These are phyloP conservation scores for Chrysomela aeneicollis DNA, from an alignment of 2,888 invertebrate genomes.

Conservation along the genomic window DNA sequence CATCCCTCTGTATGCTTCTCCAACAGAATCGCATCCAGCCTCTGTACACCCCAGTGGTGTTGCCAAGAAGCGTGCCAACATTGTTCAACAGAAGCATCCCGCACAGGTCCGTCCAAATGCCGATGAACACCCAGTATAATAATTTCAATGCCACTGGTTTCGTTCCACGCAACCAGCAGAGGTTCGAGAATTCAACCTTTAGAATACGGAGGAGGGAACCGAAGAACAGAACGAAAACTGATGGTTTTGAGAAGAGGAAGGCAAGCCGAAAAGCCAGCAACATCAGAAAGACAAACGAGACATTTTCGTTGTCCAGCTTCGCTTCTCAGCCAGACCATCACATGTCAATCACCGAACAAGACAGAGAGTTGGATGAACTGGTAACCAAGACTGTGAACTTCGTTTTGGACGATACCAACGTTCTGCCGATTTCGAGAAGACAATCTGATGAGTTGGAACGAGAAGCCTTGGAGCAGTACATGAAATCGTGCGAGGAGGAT, in stretches of 20 bases:
- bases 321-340: conserved; percentile 22
- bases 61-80: conserved; percentile 31
- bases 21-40: conserved; percentile 38
- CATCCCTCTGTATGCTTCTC: conserved; percentile 37
- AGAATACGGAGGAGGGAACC: conserved; percentile 16
- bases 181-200: conserved; percentile 25
- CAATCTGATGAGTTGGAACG: conserved; percentile 66
- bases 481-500: conserved; percentile 65
- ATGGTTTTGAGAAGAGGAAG: conserved; percentile 26
- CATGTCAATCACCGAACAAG: conserved; percentile 21
- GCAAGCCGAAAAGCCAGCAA: conserved; percentile 22
- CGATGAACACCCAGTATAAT: conserved; percentile 26
- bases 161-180: conserved; percentile 28
- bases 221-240: conserved; percentile 30
- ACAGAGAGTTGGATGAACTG: conserved; percentile 42
- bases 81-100: conserved; percentile 28
- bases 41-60: conserved; percentile 33
- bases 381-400: conserved; percentile 43
- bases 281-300: conserved; percentile 26
- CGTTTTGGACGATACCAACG: conserved; percentile 46
- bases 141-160: conserved; percentile 26
- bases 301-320: conserved; percentile 29
- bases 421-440: conserved; percentile 46
- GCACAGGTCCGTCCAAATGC: conserved; percentile 30
- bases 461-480: conserved; percentile 69